phyloP scores from a whole-genome alignment of 2,113 vertebrate genomes.

The Oreocharis arfaki region DNA sequence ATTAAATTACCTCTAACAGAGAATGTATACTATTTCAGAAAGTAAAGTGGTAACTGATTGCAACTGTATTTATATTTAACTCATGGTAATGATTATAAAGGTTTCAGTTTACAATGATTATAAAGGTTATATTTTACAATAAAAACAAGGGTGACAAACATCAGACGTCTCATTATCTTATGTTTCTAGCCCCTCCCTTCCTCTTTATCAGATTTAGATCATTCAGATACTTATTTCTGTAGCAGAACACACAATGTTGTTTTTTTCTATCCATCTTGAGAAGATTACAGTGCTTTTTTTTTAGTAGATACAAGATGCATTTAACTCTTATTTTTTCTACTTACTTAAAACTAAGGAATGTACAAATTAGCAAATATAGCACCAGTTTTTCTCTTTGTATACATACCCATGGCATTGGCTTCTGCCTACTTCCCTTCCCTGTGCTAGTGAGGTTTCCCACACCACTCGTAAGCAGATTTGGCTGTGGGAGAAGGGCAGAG shows the following conservation, averaged over 20 bases:
- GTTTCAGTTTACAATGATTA: background rate
- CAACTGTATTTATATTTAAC: slow-evolving; percentile 39
- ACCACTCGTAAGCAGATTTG: background rate
- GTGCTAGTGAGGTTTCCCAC: background rate
- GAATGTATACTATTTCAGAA: background rate
- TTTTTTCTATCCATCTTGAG: background rate
- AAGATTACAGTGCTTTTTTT: background rate
- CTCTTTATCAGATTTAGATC: background rate
- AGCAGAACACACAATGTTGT: background rate
- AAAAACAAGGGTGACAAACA: background rate
- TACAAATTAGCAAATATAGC: background rate
- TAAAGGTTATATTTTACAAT: slow-evolving; percentile 9
- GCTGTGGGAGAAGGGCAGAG: background rate
- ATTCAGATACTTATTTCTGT: background rate
- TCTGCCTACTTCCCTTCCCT: background rate
- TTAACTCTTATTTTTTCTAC: background rate
- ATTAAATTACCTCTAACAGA: background rate
- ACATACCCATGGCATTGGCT: background rate
- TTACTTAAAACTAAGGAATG: background rate
- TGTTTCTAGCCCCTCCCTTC: background rate
- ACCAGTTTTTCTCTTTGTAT: background rate
- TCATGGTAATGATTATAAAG: slow-evolving; percentile 12
- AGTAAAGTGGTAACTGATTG: background rate
- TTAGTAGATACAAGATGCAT: background rate
- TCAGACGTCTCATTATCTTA: background rate